Percentiles rank a stretch among this genome's conserved stretches.
Conservation (phyloP, 2,888 invertebrate genomes). For the Mantis religiosa region DNA sequence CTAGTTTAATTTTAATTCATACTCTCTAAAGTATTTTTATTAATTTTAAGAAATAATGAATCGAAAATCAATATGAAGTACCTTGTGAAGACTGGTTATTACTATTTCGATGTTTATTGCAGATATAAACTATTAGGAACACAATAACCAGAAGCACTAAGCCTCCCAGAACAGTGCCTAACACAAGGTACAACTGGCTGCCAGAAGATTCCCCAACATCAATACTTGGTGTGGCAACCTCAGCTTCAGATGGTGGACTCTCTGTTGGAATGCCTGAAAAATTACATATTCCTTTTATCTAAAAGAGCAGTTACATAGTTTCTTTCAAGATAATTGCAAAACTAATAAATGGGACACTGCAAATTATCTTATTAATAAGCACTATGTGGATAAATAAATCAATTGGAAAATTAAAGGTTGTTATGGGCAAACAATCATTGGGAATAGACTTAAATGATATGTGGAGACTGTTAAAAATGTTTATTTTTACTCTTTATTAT, state of each 20-base stretch:
- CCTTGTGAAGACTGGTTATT: neutral
- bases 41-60: neutral
- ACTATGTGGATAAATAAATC: too few relatives aligned
- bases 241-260: conserved; percentile 20
- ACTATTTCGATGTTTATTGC: conserved; percentile 40
- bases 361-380: too few relatives aligned
- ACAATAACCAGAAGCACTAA: conserved; percentile 46
- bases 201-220: conserved; percentile 30
- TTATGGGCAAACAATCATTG: too few relatives aligned
- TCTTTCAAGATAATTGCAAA: too few relatives aligned
- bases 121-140: conserved; percentile 42
- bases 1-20: too few relatives aligned
- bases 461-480: too few relatives aligned
- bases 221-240: conserved; percentile 1
- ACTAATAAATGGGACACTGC: too few relatives aligned
- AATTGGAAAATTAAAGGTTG: too few relatives aligned
- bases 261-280: conserved; percentile 28
- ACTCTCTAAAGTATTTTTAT: too few relatives aligned
- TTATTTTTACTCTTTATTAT: too few relatives aligned
- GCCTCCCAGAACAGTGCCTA: conserved; percentile 54
- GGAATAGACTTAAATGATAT: too few relatives aligned
- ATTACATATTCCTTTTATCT: neutral
- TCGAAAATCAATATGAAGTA: neutral
- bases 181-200: conserved; percentile 51
- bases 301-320: too few relatives aligned